phyloP scores from a whole-genome alignment of 2,113 vertebrate species.

The Cephalopholis sonnerati region DNA sequence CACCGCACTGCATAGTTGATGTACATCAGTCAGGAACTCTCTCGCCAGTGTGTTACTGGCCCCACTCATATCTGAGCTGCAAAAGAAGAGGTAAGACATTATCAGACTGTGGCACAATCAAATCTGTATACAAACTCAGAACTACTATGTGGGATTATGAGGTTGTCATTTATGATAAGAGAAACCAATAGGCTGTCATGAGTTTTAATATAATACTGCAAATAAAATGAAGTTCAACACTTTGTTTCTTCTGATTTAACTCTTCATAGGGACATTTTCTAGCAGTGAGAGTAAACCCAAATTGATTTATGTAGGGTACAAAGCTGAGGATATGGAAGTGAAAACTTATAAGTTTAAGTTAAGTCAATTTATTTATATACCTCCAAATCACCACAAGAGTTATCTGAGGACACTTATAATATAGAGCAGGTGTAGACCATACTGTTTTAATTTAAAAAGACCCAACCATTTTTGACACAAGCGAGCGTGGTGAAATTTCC shows the following conservation, averaged over 20 bases:
- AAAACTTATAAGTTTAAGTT: no score
- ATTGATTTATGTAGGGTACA: background rate
- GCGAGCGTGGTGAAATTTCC: no score
- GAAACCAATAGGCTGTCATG: background rate
- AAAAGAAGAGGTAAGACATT: conserved; percentile 18
- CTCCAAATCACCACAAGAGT: no score
- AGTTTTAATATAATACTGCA: background rate
- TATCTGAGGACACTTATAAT: no score
- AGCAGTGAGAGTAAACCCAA: background rate
- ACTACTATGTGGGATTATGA: background rate
- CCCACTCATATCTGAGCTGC: conserved; percentile 96
- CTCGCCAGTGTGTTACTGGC: conserved; percentile 96
- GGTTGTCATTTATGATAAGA: background rate
- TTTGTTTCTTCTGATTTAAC: background rate
- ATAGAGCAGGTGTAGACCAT: no score
- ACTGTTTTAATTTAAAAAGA: no score
- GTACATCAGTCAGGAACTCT: conserved; percentile 97
- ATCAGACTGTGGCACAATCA: background rate
- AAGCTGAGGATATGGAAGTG: background rate
- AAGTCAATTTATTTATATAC: no score
- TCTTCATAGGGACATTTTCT: background rate
- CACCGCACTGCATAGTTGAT: conserved; percentile 95
- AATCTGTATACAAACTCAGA: background rate
- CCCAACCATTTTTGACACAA: no score
- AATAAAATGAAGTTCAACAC: background rate